These are phyloP conservation scores for Okamejei kenojei DNA, from an alignment of 2,797 vertebrate species.

Conservation along the genomic window DNA sequence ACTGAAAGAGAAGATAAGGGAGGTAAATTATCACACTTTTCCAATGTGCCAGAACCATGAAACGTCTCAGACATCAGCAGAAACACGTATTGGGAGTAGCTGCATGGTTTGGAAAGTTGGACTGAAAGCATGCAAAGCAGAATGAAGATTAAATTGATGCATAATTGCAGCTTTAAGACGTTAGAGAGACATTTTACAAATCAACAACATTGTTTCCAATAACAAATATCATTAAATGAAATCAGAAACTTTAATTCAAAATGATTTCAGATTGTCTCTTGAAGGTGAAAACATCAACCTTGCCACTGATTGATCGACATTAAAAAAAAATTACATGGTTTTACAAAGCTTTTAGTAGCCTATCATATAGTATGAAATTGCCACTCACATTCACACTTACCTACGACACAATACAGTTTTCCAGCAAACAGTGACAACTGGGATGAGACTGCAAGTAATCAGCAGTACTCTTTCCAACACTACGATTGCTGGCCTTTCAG, in stretches of 20 bases:
- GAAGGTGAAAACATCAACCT: constrained; percentile 35
- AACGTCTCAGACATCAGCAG: not conserved
- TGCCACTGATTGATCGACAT: constrained; percentile 17
- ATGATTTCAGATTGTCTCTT: constrained; percentile 36
- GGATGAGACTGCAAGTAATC: not conserved
- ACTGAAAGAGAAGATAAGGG: constrained; percentile 27
- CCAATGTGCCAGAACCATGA: not conserved
- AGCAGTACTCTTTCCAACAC: constrained; percentile 5
- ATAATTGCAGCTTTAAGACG: not conserved
- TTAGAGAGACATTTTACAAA: constrained; percentile 7
- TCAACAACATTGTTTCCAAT: constrained; percentile 11
- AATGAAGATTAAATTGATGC: constrained; percentile 1
- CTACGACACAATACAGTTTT: constrained; percentile 26
- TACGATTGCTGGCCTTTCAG: not conserved
- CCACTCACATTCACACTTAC: constrained; percentile 30
- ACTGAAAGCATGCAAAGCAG: constrained; percentile 17
- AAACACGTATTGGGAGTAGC: not conserved
- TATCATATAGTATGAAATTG: not conserved
- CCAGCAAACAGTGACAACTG: constrained; percentile 20
- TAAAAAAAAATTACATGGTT: constrained; percentile 29
- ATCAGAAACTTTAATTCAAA: constrained; percentile 35
- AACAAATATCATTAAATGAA: constrained; percentile 4
- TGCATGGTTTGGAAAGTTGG: not conserved
- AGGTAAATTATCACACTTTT: constrained; percentile 27
- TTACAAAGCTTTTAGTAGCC: constrained; percentile 26